Percentiles rank a stretch among this genome's conserved stretches.
phyloP scores from a whole-genome alignment of 2,797 vertebrate species.

The Falco concolor region DNA sequence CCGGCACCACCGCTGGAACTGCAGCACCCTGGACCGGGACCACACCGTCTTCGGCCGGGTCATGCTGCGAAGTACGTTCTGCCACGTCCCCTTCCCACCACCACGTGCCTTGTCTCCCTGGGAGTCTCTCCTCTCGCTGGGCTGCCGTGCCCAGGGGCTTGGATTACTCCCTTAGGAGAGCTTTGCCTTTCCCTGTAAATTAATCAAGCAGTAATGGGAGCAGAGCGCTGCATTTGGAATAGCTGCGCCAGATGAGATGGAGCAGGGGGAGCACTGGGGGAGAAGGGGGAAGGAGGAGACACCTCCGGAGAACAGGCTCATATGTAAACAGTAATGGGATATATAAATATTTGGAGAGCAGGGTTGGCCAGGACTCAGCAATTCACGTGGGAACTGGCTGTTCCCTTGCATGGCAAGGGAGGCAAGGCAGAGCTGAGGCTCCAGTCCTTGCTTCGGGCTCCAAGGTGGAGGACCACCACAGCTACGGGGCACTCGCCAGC shows the following conservation, averaged over 20 bases:
- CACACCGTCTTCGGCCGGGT: constrained; percentile 96
- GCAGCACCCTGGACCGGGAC: constrained; percentile 95
- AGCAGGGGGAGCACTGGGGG: constrained; percentile 65
- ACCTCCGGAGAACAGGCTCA: constrained; percentile 67
- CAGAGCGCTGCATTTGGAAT: background rate
- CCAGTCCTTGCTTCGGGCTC: background rate
- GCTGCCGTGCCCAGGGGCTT: background rate
- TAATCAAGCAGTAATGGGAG: constrained; percentile 58
- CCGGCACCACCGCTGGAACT: constrained; percentile 97
- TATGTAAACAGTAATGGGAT: constrained; percentile 94
- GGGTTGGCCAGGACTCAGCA: constrained; percentile 83
- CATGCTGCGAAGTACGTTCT: constrained; percentile 91
- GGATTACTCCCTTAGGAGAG: constrained; percentile 22
- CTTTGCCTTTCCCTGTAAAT: constrained; percentile 34
- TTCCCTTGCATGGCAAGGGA: constrained; percentile 30
- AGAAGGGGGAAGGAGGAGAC: constrained; percentile 81
- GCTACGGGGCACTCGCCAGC: background rate
- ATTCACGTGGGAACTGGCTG: constrained; percentile 58
- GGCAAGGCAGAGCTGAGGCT: background rate
- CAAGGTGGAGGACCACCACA: background rate
- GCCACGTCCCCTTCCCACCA: background rate
- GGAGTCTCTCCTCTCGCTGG: background rate
- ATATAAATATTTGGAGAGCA: constrained; percentile 95
- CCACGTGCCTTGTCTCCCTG: background rate
- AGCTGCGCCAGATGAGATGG: constrained; percentile 46